Evolutionary conservation across 2,888 invertebrate genomes (phyloP).

Genomic region (Tenthredo amoena): DNA sequence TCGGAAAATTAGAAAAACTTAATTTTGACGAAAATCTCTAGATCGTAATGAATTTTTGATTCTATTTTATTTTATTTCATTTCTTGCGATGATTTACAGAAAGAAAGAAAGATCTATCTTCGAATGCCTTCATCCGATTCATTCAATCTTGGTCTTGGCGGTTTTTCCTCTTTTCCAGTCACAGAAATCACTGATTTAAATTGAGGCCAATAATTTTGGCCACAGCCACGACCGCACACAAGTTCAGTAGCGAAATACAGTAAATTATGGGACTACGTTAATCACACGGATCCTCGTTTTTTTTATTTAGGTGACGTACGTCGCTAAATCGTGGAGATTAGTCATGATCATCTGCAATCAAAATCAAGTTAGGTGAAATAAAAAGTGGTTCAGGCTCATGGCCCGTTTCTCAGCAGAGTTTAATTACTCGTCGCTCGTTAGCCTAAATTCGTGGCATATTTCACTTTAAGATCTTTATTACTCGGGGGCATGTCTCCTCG

Average conservation of each 20-base stretch:
- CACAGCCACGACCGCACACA: neutral
- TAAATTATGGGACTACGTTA: neutral
- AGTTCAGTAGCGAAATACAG: neutral
- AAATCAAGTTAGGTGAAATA: constrained; percentile 7
- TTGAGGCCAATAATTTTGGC: neutral
- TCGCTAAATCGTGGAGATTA: constrained; percentile 4
- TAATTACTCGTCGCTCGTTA: constrained; percentile 32
- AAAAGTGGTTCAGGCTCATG: neutral
- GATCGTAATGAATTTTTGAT: neutral
- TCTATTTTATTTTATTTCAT: neutral
- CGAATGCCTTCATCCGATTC: neutral
- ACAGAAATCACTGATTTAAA: neutral
- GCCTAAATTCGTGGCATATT: constrained; percentile 14
- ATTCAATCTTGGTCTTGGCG: neutral
- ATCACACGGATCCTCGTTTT: neutral
- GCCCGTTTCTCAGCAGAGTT: neutral
- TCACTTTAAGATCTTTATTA: constrained; percentile 20
- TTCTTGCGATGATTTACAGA: neutral
- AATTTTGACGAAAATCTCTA: neutral
- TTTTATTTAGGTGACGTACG: constrained; percentile 11
- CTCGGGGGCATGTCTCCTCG: neutral
- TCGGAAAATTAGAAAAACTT: neutral
- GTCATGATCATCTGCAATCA: constrained; percentile 21
- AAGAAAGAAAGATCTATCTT: neutral
- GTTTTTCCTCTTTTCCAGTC: neutral